phyloP scores from a whole-genome alignment of 2,888 invertebrate species.

The Apoderus coryli region DNA sequence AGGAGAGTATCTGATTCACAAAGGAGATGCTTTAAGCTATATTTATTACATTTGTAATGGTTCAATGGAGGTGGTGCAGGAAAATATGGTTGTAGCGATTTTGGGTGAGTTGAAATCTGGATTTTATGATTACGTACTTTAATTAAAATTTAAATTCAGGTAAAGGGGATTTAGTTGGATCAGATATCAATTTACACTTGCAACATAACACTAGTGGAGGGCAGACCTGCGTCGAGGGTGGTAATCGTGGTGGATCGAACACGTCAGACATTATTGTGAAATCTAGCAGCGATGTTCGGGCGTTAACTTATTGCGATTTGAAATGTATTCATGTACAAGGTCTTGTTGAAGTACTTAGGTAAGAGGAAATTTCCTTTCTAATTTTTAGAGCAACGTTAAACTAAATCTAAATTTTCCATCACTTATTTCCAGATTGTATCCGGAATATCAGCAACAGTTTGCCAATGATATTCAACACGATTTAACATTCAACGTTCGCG shows the following conservation, averaged over 20 bases:
- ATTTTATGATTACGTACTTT: no score
- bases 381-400: no score
- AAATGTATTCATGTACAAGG: conserved; percentile 89
- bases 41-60: conserved; percentile 94
- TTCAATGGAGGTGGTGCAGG: conserved; percentile 93
- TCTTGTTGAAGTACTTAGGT: conserved; percentile 63
- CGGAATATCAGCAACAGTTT: conserved; percentile 90
- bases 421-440: conserved; percentile 52
- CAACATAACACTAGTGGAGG: conserved; percentile 47
- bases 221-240: conserved; percentile 27
- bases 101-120: conserved; percentile 64
- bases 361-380: no score
- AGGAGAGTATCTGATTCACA: conserved; percentile 87
- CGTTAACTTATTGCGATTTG: conserved; percentile 89
- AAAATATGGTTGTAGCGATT: conserved; percentile 93
- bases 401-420: no score
- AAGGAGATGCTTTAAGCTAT: conserved; percentile 85
- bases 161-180: conserved; percentile 90
- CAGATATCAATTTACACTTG: conserved; percentile 74
- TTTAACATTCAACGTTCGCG: conserved; percentile 83
- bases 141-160: no score
- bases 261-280: conserved; percentile 67
- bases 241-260: conserved; percentile 38
- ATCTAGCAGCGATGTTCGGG: conserved; percentile 87
- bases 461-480: conserved; percentile 90